phyloP scores from a whole-genome alignment of 2,113 vertebrate species.

The Lepus timidus region DNA sequence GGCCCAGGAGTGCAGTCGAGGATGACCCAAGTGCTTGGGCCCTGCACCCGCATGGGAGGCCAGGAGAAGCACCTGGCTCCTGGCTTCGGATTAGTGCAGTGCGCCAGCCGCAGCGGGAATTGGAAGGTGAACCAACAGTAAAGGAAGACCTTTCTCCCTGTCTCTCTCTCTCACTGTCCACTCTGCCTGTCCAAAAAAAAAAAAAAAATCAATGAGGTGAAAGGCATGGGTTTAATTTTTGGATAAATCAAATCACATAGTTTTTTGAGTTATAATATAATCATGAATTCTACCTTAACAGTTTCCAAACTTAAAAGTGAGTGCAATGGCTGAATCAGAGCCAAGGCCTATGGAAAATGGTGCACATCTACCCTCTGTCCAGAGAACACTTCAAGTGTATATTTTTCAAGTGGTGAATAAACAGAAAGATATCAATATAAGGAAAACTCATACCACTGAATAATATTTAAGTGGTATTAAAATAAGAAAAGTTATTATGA shows the following conservation, averaged over 20 bases:
- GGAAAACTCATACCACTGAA: background rate
- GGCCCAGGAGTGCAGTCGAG: no score
- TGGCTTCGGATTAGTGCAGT: no score
- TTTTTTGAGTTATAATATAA: background rate
- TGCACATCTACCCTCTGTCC: background rate
- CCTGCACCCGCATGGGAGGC: no score
- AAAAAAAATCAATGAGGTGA: background rate
- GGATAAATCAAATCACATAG: background rate
- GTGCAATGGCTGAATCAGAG: background rate
- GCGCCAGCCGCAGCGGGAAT: no score
- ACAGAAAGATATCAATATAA: background rate
- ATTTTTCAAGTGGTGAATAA: conserved; percentile 13
- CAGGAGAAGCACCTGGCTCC: no score
- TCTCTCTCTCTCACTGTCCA: no score
- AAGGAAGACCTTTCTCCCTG: no score
- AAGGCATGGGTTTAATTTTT: conserved; percentile 26
- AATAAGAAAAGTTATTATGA: background rate
- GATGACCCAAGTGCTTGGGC: no score
- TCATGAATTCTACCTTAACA: background rate
- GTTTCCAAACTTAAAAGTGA: conserved; percentile 21
- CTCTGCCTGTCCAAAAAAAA: no score
- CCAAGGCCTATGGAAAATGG: background rate
- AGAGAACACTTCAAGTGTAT: background rate
- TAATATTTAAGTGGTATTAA: background rate
- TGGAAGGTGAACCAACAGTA: no score